phyloP scores from a whole-genome alignment of 2,888 invertebrate species.

The Timema cristinae region DNA sequence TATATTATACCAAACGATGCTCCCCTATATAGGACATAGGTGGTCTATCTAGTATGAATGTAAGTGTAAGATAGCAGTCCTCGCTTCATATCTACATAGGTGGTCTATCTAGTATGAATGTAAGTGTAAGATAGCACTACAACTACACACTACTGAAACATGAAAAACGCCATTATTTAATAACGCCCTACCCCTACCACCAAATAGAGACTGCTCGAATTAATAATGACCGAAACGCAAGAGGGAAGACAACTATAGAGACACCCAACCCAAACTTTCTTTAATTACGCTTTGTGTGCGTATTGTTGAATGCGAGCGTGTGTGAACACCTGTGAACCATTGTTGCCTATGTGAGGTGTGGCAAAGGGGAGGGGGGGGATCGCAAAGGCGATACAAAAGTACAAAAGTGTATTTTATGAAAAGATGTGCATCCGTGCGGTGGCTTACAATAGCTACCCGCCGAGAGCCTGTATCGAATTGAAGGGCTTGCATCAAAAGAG shows the following conservation, averaged over 20 bases:
- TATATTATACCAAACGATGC: no score
- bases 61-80: no score
- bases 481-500: no score
- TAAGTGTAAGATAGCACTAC: no score
- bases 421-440: neutral
- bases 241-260: neutral
- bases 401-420: constrained; percentile 17
- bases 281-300: constrained; percentile 15
- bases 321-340: constrained; percentile 14
- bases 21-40: no score
- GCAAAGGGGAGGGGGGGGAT: no score
- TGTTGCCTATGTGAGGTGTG: neutral
- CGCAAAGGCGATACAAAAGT: constrained; percentile 9
- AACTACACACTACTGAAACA: no score
- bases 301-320: neutral
- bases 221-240: constrained; percentile 7
- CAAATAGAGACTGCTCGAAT: neutral
- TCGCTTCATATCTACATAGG: no score
- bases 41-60: no score
- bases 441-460: neutral
- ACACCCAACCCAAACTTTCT: neutral
- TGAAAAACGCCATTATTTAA: no score
- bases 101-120: no score
- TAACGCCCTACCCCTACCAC: no score
- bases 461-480: constrained; percentile 7